Base-by-base conservation (phyloP, 2,888 invertebrate genomes). In the Caenorhabditis wallacei region DNA sequence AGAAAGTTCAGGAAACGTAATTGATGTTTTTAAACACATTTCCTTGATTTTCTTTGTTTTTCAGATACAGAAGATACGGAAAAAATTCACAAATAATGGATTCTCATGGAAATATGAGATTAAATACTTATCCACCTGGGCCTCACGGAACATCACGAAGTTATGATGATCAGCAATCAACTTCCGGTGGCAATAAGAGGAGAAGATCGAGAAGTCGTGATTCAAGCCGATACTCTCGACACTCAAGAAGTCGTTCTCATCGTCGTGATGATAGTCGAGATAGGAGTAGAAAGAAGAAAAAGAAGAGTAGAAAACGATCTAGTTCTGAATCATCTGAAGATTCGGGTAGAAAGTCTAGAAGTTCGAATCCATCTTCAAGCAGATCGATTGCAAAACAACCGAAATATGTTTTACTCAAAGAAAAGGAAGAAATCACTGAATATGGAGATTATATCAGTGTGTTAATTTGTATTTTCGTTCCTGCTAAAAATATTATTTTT, bases 221-320 rank as follows among this genome's bases (percentile, higher is more conserved):
- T 18, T 48, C 18, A 30, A 30, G 30, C 30, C 30, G 30, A 30
- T 30, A 30, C 30, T 30, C 30, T 5, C 8, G 4, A 30, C 8
- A 30, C 30, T 51, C 51, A 5, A 24, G 24, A 2, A 7, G 53
- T 13, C 8, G 13, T 1, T 30, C 30, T 5, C 22, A 24, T 20
- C 35, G 35, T 24, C 40, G 37, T 0, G 37, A 26, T 13, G 46
- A 48, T 46, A 57, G 70, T 40, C 24, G 43, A 26, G 18, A 57
- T 8, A 40, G 51, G 48, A 71, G 57, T 20, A 71, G 26, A 51
- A 53, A 30, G 16, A 68, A 61, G 53, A 68, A 61, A 46, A 20
- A 61, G 11, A 20, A 35, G 3, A 30, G 30, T 8, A 59, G 71
- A 59, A 46, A 43, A 66, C 43, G 51, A 13, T 63, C 63, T 2